phyloP scores from a whole-genome alignment of 92 coral and sea anemone species.

The Muricea muricata region DNA sequence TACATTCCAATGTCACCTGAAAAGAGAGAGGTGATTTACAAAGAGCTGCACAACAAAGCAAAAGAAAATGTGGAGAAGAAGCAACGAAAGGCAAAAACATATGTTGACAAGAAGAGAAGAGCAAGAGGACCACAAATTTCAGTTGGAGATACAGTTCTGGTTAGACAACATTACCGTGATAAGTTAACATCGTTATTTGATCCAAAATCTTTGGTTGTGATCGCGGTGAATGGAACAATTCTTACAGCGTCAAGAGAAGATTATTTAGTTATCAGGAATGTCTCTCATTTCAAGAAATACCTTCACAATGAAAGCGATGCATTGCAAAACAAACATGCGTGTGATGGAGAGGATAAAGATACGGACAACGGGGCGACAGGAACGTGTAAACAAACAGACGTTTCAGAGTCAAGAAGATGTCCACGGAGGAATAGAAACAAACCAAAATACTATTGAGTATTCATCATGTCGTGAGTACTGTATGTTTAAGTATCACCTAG shows the following conservation, averaged over 20 bases:
- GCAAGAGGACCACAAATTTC: constrained; percentile 13
- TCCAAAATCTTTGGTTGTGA: constrained; percentile 41
- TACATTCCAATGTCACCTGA: not conserved
- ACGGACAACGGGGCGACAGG: not conserved
- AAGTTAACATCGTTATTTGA: constrained; percentile 30
- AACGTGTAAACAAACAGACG: no score
- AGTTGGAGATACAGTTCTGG: constrained; percentile 27
- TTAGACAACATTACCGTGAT: constrained; percentile 38
- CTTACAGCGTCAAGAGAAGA: constrained; percentile 18
- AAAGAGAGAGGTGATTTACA: not conserved
- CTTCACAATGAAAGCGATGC: not conserved
- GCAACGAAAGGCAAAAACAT: constrained; percentile 29
- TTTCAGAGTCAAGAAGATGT: no score
- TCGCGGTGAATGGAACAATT: constrained; percentile 39
- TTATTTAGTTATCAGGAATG: constrained; percentile 33
- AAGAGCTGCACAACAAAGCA: not conserved
- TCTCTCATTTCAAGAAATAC: constrained; percentile 40
- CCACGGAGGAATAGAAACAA: no score
- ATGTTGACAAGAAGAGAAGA: constrained; percentile 5
- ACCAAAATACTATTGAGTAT: no score
- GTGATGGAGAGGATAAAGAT: not conserved
- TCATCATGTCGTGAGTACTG: no score
- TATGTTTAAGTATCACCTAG: no score
- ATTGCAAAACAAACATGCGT: not conserved
- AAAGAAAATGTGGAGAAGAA: constrained; percentile 12